Conservation (phyloP, 2,797 vertebrate species). For the Anableps anableps region DNA sequence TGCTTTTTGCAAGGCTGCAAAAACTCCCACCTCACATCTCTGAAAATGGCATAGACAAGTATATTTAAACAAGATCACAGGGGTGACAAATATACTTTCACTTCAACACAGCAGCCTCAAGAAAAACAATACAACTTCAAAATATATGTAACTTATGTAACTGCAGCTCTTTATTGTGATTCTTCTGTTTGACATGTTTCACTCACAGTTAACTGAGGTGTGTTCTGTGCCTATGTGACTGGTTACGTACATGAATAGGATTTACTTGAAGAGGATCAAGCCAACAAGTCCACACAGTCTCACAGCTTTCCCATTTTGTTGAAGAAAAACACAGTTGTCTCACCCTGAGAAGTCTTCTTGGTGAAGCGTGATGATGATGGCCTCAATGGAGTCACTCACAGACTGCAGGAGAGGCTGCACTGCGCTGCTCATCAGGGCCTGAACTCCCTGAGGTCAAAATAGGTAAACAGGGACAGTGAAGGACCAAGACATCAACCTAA, state of each 20-base stretch:
- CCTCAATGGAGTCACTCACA: constrained; percentile 94
- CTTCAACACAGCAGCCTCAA: not conserved
- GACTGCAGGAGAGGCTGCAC: constrained; percentile 93
- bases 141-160: not conserved
- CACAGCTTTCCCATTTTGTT: not conserved
- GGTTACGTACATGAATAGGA: no score
- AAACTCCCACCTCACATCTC: no score
- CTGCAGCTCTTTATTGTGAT: no score
- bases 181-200: not conserved
- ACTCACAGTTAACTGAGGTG: no score
- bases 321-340: not conserved
- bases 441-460: constrained; percentile 78
- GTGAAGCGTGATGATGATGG: constrained; percentile 97
- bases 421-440: constrained; percentile 90
- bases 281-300: not conserved
- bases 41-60: no score
- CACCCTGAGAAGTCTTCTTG: constrained; percentile 96
- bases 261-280: no score
- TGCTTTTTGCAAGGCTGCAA: no score
- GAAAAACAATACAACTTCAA: not conserved
- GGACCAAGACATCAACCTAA: not conserved
- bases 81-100: not conserved
- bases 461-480: not conserved
- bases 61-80: no score
- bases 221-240: no score